Base-by-base conservation (phyloP, 2,797 vertebrate species). In the Etheostoma nigrum region DNA sequence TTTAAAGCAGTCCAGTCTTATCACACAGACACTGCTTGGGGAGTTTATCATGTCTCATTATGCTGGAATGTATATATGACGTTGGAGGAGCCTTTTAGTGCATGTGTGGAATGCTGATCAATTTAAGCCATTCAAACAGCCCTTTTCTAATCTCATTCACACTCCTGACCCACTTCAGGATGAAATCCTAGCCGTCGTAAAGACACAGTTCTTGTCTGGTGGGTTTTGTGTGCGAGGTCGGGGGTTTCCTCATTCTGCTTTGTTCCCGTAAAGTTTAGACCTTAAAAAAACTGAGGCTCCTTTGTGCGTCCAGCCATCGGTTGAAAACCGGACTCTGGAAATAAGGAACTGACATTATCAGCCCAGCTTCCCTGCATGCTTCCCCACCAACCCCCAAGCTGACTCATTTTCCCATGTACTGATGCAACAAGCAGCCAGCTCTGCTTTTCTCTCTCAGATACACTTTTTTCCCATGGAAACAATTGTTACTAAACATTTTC, bases 371-470 rank as follows among this genome's bases (percentile, higher is more conserved):
- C 49, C 27, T 30, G 30, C 51, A 40, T 68, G 58, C 14, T 61
- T 63, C 54, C 65, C 52, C 11, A 16, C 15, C 40, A 66, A 13
- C 76, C 52, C 60, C 33, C 47, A 14, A 67, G 72, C 74, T 80
- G 84, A 83, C 73, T 86, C 54, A 86, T 68, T 87, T 76, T 86
- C 27, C 53, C 40, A 75, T 72, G 52, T 64, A 19, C 61, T 88
- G 74, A 86, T 76, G 84, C 84, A 86, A 91, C 57, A 25, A 40
- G 58, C 36, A 59, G 75, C 78, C 86, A 78, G 57, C 82, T 80
- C 53, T 60, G 48, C 64, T 72, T 71, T 73, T 67, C 53, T 57
- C 63, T 23, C 52, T 51, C 68, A 60, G 54, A 72, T 51, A 64
- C 27, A 23, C 14, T 14, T 25, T 25, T 44, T 57, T 53, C 13